Evolutionary conservation across 2,797 vertebrate species (phyloP).

Genomic region (Tragopan temminckii): DNA sequence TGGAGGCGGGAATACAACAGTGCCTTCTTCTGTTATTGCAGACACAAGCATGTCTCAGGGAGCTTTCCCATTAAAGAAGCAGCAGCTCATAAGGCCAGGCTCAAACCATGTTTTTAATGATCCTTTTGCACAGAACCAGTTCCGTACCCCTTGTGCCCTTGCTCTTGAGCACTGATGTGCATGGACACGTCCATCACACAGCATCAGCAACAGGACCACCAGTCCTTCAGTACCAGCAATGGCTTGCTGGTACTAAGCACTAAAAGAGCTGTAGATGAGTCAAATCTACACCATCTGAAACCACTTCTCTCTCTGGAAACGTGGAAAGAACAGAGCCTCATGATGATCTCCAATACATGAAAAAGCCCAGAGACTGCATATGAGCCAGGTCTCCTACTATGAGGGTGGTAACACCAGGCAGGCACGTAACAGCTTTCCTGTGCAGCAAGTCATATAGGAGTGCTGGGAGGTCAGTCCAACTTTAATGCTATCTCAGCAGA

Average conservation of each 20-base stretch:
- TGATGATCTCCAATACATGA: background rate
- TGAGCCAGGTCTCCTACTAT: background rate
- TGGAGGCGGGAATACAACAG: background rate
- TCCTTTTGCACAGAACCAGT: background rate
- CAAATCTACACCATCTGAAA: background rate
- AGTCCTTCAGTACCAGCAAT: background rate
- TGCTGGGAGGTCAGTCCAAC: background rate
- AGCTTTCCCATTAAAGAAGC: background rate
- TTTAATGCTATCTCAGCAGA: background rate
- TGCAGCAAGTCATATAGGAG: background rate
- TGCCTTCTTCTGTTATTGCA: slow-evolving; percentile 28
- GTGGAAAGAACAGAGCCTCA: background rate
- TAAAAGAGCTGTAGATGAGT: background rate
- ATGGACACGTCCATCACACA: background rate
- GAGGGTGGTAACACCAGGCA: background rate
- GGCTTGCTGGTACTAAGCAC: background rate
- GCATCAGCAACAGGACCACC: background rate
- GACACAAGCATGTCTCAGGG: background rate
- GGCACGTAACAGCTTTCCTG: background rate
- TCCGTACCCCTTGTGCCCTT: background rate
- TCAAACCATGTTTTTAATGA: background rate
- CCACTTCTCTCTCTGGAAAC: background rate
- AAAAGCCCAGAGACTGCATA: background rate
- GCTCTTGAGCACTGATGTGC: fast-evolving
- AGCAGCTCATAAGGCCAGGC: background rate